A percentile compares a stretch with the other conserved stretches of the same genome.
Conservation (phyloP, 2,888 invertebrate species). For the Ectemnius continuus region DNA sequence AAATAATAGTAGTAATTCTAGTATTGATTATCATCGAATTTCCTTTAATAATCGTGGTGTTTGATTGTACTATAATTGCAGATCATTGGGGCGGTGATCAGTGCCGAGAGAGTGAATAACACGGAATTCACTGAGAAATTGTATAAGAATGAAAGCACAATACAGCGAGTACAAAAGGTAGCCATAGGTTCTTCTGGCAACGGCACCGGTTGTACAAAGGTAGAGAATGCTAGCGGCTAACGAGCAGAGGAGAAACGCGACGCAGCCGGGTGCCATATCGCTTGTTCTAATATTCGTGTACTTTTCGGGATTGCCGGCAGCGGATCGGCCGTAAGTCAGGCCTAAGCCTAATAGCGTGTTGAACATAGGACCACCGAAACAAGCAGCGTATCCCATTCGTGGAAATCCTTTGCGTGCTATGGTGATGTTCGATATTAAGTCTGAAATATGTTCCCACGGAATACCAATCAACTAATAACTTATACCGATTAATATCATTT, state of each 20-base stretch:
- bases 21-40: no score
- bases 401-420: conserved; percentile 83
- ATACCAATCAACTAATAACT: not conserved
- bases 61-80: not conserved
- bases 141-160: conserved; percentile 78
- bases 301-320: conserved; percentile 48
- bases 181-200: conserved; percentile 78
- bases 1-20: no score
- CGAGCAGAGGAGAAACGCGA: conserved; percentile 77
- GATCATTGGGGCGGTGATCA: conserved; percentile 66
- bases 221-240: conserved; percentile 77
- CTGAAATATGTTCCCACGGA: conserved; percentile 69
- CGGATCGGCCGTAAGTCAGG: conserved; percentile 73
- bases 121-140: conserved; percentile 78
- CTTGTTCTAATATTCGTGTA: conserved; percentile 72
- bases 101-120: conserved; percentile 75
- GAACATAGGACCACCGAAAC: conserved; percentile 85
- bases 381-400: conserved; percentile 84
- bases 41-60: no score
- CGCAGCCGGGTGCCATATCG: conserved; percentile 77
- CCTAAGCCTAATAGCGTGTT: conserved; percentile 79
- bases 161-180: conserved; percentile 79
- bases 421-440: conserved; percentile 81
- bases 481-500: no score
- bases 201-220: conserved; percentile 78